phyloP scores from a whole-genome alignment of 2,113 vertebrate species.

The Platysteira castanea region DNA sequence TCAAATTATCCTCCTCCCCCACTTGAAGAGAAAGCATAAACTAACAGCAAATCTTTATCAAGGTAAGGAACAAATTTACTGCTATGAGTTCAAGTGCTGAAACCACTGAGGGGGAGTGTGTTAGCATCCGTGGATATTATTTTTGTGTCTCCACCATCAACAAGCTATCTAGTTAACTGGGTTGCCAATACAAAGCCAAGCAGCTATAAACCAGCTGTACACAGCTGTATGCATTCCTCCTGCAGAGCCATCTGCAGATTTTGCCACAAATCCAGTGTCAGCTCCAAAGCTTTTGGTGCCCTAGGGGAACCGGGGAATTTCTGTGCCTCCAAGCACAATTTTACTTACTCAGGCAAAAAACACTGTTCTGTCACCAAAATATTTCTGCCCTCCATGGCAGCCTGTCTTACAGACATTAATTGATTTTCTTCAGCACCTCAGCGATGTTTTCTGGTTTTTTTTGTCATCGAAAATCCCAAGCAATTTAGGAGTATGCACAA shows the following conservation, averaged over 20 bases:
- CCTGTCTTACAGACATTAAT: not conserved
- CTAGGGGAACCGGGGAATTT: not conserved
- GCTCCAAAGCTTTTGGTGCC: not conserved
- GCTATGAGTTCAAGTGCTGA: not conserved
- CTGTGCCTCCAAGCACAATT: not conserved
- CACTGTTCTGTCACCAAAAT: conserved; percentile 11
- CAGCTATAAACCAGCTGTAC: not conserved
- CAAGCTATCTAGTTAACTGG: not conserved
- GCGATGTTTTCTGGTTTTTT: not conserved
- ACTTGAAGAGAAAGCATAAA: not conserved
- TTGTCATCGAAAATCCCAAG: not conserved
- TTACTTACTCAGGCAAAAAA: conserved; percentile 2
- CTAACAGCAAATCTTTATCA: not conserved
- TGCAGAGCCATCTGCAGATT: conserved; percentile 1
- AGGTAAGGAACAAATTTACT: not conserved
- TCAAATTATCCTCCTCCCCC: not conserved
- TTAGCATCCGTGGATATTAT: not conserved
- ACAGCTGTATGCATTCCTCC: conserved; percentile 1
- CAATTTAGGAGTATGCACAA: not conserved
- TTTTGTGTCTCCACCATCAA: not conserved
- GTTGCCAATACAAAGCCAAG: not conserved
- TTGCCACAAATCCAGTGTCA: not conserved
- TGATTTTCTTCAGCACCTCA: not conserved
- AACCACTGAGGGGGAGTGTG: not conserved
- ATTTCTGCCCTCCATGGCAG: not conserved